These are phyloP conservation scores for Dermatemys mawii DNA, from an alignment of 2,113 vertebrate genomes.

Conservation along the genomic window DNA sequence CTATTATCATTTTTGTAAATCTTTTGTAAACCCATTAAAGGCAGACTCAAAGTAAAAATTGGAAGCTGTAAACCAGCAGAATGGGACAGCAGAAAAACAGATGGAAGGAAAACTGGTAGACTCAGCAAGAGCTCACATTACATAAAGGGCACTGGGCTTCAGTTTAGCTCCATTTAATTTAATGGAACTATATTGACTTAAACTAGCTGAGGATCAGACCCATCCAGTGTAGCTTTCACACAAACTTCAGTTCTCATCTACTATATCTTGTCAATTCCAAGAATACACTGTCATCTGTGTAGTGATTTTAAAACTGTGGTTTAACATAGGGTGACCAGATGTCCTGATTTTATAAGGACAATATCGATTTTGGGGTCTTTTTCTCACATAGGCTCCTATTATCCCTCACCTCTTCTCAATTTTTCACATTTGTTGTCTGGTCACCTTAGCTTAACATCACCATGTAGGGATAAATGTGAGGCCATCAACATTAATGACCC, in stretches of 20 bases:
- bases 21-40: neutral
- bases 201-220: neutral
- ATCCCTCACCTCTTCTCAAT: too few relatives aligned
- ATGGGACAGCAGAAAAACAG: neutral
- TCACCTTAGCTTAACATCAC: neutral
- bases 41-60: neutral
- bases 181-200: neutral
- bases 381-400: too few relatives aligned
- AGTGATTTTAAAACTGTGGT: neutral
- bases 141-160: neutral
- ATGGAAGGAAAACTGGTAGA: neutral
- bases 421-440: too few relatives aligned
- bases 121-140: neutral
- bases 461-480: neutral
- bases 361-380: too few relatives aligned
- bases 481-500: neutral
- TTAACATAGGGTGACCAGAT: too few relatives aligned
- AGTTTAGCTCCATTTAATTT: too few relatives aligned
- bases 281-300: neutral
- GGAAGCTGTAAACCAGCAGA: neutral
- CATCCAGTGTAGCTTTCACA: neutral
- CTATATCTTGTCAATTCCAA: neutral
- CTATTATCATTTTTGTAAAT: neutral
- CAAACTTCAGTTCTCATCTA: neutral
- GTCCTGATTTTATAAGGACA: too few relatives aligned